Percentiles rank a stretch among this genome's conserved stretches.
phyloP scores from a whole-genome alignment of 2,113 vertebrate genomes.

The Numenius arquata region DNA sequence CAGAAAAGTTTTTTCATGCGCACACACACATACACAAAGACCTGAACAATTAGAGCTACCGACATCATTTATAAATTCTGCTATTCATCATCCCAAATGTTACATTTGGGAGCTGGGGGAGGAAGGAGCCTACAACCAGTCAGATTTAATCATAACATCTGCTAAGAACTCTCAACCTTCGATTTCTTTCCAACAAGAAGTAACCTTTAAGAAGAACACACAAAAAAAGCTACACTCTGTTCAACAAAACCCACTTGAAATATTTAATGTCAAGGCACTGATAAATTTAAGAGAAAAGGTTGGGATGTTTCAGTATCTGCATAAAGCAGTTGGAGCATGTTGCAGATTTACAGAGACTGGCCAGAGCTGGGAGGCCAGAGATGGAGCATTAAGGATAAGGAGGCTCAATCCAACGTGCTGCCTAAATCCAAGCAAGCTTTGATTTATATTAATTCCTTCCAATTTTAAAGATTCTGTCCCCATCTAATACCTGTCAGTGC shows the following conservation, averaged over 20 bases:
- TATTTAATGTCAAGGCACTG: conserved; percentile 56
- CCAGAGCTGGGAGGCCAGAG: background rate
- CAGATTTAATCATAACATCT: conserved; percentile 64
- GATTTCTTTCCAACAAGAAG: conserved; percentile 40
- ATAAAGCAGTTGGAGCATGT: background rate
- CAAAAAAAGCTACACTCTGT: background rate
- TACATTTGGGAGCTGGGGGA: conserved; percentile 47
- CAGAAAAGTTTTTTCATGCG: background rate
- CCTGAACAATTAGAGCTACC: conserved; percentile 34
- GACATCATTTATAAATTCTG: background rate
- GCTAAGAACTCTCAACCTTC: conserved; percentile 47
- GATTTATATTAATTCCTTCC: background rate
- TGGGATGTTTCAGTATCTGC: background rate
- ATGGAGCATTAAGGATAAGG: background rate
- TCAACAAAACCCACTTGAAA: conserved; percentile 53
- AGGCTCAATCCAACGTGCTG: background rate
- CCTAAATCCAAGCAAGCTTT: background rate
- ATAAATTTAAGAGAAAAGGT: conserved; percentile 20
- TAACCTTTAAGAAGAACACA: conserved; percentile 54
- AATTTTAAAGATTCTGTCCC: background rate
- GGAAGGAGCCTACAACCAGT: conserved; percentile 47
- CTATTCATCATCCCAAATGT: conserved; percentile 37
- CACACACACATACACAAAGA: background rate
- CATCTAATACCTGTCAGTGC: background rate
- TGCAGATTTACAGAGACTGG: background rate